Conservation (phyloP, 2,797 vertebrate genomes). For the Halcyon smyrnensis region DNA sequence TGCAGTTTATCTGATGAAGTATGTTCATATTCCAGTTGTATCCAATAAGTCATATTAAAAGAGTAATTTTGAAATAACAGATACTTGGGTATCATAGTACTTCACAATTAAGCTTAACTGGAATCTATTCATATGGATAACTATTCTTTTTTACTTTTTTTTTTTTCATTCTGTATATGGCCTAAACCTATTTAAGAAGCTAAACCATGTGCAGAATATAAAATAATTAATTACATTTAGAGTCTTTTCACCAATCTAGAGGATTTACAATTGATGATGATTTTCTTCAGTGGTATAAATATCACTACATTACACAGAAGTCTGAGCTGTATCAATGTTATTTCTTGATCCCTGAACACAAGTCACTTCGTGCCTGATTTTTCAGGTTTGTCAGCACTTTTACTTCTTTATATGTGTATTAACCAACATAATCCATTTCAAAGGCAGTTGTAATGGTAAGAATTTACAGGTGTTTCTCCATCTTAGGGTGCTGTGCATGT, state of each 20-base stretch:
- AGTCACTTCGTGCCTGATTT: neutral
- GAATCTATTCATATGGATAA: neutral
- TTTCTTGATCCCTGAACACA: neutral
- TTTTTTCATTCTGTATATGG: neutral
- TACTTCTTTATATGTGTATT: neutral
- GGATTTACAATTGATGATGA: neutral
- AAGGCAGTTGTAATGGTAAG: neutral
- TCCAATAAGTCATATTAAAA: neutral
- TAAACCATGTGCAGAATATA: neutral
- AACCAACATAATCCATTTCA: accelerated
- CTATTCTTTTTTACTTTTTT: neutral
- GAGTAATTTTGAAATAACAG: neutral
- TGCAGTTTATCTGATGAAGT: neutral
- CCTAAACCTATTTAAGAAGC: neutral
- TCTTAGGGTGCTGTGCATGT: neutral
- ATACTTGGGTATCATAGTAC: neutral
- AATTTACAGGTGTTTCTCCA: neutral
- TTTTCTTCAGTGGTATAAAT: neutral
- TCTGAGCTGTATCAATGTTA: neutral
- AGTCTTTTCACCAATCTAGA: neutral
- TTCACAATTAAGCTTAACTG: neutral
- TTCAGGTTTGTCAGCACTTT: neutral
- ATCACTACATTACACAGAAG: neutral
- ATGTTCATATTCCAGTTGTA: neutral
- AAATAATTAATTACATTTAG: neutral